Evolutionary conservation across 2,888 invertebrate genomes (phyloP).

Genomic region (Therioaphis trifolii): DNA sequence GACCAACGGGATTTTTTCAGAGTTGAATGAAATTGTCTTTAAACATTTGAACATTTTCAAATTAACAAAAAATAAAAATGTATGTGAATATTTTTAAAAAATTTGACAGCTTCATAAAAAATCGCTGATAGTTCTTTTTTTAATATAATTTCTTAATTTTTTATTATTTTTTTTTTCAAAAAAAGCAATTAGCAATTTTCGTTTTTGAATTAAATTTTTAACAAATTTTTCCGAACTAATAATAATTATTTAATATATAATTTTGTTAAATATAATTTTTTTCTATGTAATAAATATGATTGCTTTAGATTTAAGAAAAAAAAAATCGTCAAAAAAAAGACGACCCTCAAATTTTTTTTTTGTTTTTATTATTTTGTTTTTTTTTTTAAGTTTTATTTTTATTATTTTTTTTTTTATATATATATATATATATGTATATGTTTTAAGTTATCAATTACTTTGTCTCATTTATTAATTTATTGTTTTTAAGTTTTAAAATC

Average conservation of each 20-base stretch:
- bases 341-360: conserved; percentile 54
- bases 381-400: conserved; percentile 46
- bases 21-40: conserved; percentile 52
- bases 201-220: conserved; percentile 34
- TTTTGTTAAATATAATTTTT: conserved; percentile 55
- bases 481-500: conserved; percentile 46
- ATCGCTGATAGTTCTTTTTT: conserved; percentile 54
- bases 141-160: conserved; percentile 8
- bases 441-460: conserved; percentile 61
- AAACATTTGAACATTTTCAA: conserved; percentile 38
- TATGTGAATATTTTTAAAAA: conserved; percentile 52
- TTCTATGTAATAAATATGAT: conserved; percentile 55
- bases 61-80: conserved; percentile 42
- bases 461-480: conserved; percentile 54
- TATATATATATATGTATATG: no score
- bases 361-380: conserved; percentile 12
- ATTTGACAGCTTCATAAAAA: conserved; percentile 61
- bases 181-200: conserved; percentile 25
- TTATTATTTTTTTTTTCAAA: neutral
- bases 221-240: conserved; percentile 32
- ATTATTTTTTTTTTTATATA: conserved; percentile 19
- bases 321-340: conserved; percentile 58
- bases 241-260: conserved; percentile 37
- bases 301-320: conserved; percentile 57
- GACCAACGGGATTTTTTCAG: conserved; percentile 37